A percentile compares a stretch with the other conserved stretches of the same genome.
phyloP scores from a whole-genome alignment of 2,113 vertebrate genomes.

The Oenanthe oenanthe region DNA sequence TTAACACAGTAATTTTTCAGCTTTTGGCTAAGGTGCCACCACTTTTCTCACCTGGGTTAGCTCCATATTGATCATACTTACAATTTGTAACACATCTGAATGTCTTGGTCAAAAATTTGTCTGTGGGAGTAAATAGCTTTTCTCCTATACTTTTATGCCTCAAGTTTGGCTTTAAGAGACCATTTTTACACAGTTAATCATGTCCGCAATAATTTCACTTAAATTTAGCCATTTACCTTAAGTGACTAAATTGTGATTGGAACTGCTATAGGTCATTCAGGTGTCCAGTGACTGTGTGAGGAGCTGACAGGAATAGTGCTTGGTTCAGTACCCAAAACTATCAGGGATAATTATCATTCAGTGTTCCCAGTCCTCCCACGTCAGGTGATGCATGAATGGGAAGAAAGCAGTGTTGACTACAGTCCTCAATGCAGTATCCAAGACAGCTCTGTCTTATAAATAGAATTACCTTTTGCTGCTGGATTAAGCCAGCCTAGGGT shows the following conservation, averaged over 20 bases:
- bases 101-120: neutral
- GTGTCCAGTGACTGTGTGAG: neutral
- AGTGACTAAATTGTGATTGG: neutral
- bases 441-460: neutral
- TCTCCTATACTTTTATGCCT: neutral
- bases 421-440: neutral
- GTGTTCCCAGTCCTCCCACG: neutral
- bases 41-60: neutral
- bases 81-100: neutral
- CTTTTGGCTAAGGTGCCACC: neutral
- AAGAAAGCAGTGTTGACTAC: neutral
- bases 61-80: neutral
- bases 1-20: neutral
- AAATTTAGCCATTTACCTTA: neutral
- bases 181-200: neutral
- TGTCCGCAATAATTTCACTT: neutral
- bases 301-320: neutral
- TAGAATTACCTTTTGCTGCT: neutral
- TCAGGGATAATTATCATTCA: neutral
- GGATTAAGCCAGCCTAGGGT: neutral
- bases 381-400: fast-evolving
- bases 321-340: neutral
- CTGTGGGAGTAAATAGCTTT: neutral
- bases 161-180: neutral
- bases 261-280: neutral